phyloP scores from a whole-genome alignment of 2,888 invertebrate species.

The Scelioninae gen. 2 region DNA sequence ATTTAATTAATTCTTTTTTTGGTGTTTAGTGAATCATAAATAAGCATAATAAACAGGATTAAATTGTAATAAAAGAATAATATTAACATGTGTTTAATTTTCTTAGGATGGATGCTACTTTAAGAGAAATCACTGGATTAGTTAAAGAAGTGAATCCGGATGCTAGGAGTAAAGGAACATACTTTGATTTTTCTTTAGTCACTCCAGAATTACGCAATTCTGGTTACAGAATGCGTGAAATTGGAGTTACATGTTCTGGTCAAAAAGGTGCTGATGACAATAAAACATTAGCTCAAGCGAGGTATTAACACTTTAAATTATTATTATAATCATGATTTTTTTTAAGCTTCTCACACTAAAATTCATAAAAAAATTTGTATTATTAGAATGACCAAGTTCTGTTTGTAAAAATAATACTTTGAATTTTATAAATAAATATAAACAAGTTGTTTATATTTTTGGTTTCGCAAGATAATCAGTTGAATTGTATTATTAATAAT shows the following conservation, averaged over 20 bases:
- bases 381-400: too few relatives aligned
- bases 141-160: slow-evolving; percentile 99
- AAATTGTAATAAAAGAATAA: slow-evolving; percentile 12
- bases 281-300: slow-evolving; percentile 89
- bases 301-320: too few relatives aligned
- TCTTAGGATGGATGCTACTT: slow-evolving; percentile 88
- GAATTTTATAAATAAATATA: too few relatives aligned
- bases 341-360: too few relatives aligned
- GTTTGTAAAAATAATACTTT: too few relatives aligned
- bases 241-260: slow-evolving; percentile 95
- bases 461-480: too few relatives aligned
- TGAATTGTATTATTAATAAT: too few relatives aligned
- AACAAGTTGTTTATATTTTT: too few relatives aligned
- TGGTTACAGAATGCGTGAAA: slow-evolving; percentile 93
- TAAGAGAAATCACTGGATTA: slow-evolving; percentile 95
- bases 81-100: slow-evolving; percentile 2
- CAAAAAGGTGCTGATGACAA: slow-evolving; percentile 95
- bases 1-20: too few relatives aligned
- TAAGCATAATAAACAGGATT: not conserved
- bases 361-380: too few relatives aligned
- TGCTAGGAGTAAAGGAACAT: slow-evolving; percentile 95
- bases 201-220: slow-evolving; percentile 87
- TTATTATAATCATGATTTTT: too few relatives aligned
- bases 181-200: slow-evolving; percentile 96
- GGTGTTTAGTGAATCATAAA: too few relatives aligned